Conservation (phyloP, 2,113 vertebrate genomes). For the Megaceryle maxima region DNA sequence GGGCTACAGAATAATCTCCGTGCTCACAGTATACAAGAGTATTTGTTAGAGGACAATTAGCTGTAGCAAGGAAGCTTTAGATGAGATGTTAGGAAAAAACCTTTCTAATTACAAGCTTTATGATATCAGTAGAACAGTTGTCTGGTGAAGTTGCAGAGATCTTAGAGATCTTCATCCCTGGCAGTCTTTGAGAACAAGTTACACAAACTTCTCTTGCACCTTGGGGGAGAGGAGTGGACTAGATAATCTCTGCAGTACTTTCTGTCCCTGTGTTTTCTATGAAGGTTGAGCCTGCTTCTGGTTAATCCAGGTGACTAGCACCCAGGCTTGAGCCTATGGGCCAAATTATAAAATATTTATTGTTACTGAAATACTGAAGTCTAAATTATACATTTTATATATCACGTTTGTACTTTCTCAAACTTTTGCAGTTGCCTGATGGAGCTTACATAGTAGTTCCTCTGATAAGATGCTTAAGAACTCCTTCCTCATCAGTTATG, state of each 20-base stretch:
- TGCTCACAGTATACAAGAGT: neutral
- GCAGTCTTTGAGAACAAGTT: slow-evolving; percentile 25
- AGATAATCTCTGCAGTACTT: neutral
- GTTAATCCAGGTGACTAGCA: neutral
- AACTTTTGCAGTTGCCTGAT: neutral
- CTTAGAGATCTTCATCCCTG: slow-evolving; percentile 16
- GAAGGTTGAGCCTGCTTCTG: neutral
- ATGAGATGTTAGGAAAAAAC: neutral
- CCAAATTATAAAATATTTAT: neutral
- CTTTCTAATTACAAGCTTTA: slow-evolving; percentile 32
- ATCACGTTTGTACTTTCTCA: neutral
- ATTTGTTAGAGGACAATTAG: slow-evolving; percentile 12
- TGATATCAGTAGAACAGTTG: neutral
- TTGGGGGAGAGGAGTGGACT: neutral
- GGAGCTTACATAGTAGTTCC: neutral
- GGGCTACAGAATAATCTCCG: neutral
- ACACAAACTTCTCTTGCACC: slow-evolving; percentile 15
- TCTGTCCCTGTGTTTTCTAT: neutral
- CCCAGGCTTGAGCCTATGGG: neutral
- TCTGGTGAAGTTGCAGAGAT: slow-evolving; percentile 24
- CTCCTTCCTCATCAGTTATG: neutral
- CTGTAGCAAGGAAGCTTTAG: neutral
- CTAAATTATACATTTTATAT: neutral
- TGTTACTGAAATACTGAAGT: neutral
- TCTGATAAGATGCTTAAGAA: neutral